A percentile compares a stretch with the other conserved stretches of the same genome.
Evolutionary conservation across 2,113 vertebrate genomes (phyloP).

Genomic region (Zapus hudsonius): DNA sequence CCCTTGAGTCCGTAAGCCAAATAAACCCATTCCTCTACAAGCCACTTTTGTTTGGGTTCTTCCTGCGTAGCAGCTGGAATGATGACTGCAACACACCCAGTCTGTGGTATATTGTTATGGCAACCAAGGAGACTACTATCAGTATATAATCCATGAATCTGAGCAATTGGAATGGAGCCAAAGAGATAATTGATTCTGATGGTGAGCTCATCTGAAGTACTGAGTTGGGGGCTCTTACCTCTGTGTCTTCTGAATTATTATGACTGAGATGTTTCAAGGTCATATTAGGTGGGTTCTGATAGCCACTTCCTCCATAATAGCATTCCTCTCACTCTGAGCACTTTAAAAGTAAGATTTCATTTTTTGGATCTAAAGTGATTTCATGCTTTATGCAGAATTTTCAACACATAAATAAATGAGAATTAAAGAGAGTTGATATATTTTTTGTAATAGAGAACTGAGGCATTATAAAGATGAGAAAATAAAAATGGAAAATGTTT

Average conservation of each 20-base stretch:
- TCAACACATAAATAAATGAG: conserved; percentile 4
- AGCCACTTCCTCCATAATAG: conserved; percentile 26
- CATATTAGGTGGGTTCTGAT: conserved; percentile 19
- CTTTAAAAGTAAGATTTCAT: conserved; percentile 43
- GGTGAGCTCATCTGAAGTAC: conserved; percentile 17
- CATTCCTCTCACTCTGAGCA: conserved; percentile 11
- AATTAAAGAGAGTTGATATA: conserved; percentile 43
- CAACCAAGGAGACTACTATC: not conserved
- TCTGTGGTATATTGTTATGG: conserved; percentile 6
- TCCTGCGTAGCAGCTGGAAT: too few relatives aligned
- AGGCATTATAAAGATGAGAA: conserved; percentile 27
- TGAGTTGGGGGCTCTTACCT: not conserved
- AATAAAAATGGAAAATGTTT: conserved; percentile 63
- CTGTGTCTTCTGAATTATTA: conserved; percentile 28
- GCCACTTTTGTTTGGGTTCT: too few relatives aligned
- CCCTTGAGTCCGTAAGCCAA: too few relatives aligned
- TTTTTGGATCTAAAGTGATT: conserved; percentile 58
- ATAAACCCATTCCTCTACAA: too few relatives aligned
- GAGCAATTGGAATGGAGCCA: conserved; percentile 43
- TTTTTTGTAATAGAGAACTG: conserved; percentile 18
- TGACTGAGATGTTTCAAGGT: not conserved
- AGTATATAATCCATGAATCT: conserved; percentile 1
- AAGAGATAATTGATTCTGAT: conserved; percentile 29
- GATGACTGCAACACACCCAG: too few relatives aligned
- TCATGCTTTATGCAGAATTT: conserved; percentile 20